A percentile compares a stretch with the other conserved stretches of the same genome.
These are phyloP conservation scores for Itoplectis maculator DNA, from an alignment of 2,888 invertebrate genomes.

Conservation along the genomic window DNA sequence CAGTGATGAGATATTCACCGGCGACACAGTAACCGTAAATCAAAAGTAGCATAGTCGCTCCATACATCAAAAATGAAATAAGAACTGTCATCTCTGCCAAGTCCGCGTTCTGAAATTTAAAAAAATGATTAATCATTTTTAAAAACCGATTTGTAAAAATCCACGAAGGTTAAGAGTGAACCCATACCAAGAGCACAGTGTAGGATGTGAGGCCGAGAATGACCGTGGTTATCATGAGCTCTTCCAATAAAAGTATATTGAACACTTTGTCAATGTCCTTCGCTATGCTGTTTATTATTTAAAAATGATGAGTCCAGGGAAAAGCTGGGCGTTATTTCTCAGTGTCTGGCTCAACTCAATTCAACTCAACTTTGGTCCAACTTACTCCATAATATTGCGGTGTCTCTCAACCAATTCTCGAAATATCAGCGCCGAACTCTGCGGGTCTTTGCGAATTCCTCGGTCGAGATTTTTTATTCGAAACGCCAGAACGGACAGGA, in stretches of 20 bases:
- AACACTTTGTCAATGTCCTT: conserved; percentile 52
- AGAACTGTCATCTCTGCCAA: conserved; percentile 45
- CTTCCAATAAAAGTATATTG: conserved; percentile 56
- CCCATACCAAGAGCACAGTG: conserved; percentile 56
- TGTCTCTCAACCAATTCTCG: conserved; percentile 48
- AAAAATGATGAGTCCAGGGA: background rate
- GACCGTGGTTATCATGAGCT: conserved; percentile 53
- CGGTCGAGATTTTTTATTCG: conserved; percentile 49
- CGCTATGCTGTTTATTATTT: conserved; percentile 34
- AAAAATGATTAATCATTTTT: no score
- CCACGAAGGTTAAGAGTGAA: no score
- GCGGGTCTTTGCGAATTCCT: background rate
- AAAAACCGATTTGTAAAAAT: no score
- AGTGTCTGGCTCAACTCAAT: no score
- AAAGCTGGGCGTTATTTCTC: background rate
- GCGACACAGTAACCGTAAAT: conserved; percentile 66
- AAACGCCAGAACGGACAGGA: conserved; percentile 53
- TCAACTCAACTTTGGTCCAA: no score
- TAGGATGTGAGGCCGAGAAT: conserved; percentile 58
- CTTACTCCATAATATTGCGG: conserved; percentile 45
- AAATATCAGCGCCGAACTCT: conserved; percentile 20
- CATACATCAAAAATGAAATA: conserved; percentile 48
- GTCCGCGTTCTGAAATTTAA: conserved; percentile 59
- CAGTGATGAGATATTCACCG: conserved; percentile 62
- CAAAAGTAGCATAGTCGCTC: conserved; percentile 47